Evolutionary conservation across 1,140 invertebrate genomes (phyloP).

Genomic region (Drosophila lacteicornis): DNA sequence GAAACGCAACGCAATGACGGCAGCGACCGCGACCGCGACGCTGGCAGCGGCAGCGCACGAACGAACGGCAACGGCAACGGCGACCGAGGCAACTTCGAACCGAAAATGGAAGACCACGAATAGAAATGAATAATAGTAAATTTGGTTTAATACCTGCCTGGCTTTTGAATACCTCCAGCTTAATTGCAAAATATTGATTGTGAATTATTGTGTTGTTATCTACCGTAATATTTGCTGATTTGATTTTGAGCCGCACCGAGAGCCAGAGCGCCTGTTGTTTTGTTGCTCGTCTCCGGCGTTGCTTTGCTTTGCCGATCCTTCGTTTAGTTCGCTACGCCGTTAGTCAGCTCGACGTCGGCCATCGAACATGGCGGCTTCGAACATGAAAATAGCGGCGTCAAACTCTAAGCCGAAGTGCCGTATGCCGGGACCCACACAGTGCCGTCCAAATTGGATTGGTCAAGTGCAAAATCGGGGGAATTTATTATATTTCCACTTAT

Average conservation of each 20-base stretch:
- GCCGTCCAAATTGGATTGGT: conserved; percentile 9
- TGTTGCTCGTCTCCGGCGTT: conserved; percentile 7
- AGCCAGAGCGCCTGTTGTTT: conserved; percentile 10
- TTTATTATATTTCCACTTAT: background rate
- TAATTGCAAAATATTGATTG: conserved; percentile 6
- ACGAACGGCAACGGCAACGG: conserved; percentile 15
- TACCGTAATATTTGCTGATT: conserved; percentile 1
- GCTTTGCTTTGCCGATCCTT: conserved; percentile 2
- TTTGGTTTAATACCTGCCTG: conserved; percentile 6
- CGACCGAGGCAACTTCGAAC: conserved; percentile 18
- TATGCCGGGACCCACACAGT: background rate
- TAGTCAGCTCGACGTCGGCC: background rate
- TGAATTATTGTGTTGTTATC: conserved; percentile 2
- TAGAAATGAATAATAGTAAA: background rate
- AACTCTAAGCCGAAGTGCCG: background rate
- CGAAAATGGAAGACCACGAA: background rate
- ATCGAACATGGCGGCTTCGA: conserved; percentile 1
- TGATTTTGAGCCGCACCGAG: conserved; percentile 3
- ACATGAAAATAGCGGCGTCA: background rate
- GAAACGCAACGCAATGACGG: conserved; percentile 37
- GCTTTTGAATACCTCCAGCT: too few species aligned
- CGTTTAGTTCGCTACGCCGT: background rate
- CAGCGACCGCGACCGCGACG: conserved; percentile 33
- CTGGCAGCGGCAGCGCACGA: background rate
- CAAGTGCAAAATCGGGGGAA: background rate